Conservation (phyloP, 1,140 invertebrate genomes). For the Cephus cinctus region DNA sequence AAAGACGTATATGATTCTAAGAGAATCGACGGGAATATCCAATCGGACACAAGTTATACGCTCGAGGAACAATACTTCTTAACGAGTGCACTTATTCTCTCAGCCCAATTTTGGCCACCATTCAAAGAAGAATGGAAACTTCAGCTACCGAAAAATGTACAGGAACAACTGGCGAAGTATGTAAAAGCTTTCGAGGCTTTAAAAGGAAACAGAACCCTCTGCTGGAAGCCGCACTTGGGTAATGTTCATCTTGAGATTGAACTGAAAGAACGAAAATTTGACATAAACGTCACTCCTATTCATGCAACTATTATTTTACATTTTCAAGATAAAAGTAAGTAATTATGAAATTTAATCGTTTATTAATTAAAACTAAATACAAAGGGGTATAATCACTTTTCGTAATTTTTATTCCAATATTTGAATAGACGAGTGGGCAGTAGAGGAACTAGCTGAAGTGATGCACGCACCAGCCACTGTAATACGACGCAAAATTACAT, state of each 20-base stretch:
- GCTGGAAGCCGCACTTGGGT: conserved; percentile 92
- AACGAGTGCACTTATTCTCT: conserved; percentile 85
- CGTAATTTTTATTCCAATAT: conserved; percentile 3
- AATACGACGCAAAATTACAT: conserved; percentile 80
- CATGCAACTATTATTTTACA: conserved; percentile 94
- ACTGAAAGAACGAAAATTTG: conserved; percentile 77
- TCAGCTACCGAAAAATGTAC: conserved; percentile 78
- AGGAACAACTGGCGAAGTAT: conserved; percentile 81
- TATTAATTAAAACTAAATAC: not conserved
- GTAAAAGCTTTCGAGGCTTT: conserved; percentile 90
- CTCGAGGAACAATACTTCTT: conserved; percentile 64
- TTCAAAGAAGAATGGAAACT: conserved; percentile 91
- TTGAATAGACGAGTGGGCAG: conserved; percentile 70
- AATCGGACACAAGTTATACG: conserved; percentile 66
- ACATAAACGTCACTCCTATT: conserved; percentile 85
- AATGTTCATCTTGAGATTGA: conserved; percentile 91
- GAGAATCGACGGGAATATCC: conserved; percentile 85
- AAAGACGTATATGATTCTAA: conserved; percentile 92
- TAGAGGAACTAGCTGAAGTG: conserved; percentile 79
- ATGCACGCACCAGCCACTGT: conserved; percentile 84
- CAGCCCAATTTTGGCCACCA: conserved; percentile 98
- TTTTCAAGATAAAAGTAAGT: conserved; percentile 84
- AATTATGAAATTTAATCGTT: conserved; percentile 17
- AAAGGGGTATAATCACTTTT: not conserved
- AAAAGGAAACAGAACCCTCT: conserved; percentile 91